These are phyloP conservation scores for Standfussiana lucernea DNA, from an alignment of 2,888 invertebrate species.

Conservation along the genomic window DNA sequence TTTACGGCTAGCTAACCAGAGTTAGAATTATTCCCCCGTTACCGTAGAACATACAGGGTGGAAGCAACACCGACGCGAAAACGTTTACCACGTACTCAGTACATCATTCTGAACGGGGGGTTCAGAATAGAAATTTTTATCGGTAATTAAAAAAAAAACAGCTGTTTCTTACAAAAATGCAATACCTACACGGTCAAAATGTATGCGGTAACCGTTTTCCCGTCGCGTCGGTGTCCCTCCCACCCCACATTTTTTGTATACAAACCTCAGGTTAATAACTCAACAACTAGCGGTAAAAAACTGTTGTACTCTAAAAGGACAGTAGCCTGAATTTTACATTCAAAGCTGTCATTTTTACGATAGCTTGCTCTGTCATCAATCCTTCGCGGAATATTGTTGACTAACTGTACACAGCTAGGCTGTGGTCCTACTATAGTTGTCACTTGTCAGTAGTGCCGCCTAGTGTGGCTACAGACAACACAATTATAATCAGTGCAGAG, in stretches of 20 bases:
- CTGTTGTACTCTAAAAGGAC: neutral
- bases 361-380: slow-evolving; percentile 14
- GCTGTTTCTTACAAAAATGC: too few relatives aligned
- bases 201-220: too few relatives aligned
- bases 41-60: too few relatives aligned
- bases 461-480: slow-evolving; percentile 40
- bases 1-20: neutral
- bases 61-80: too few relatives aligned
- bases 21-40: neutral
- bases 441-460: slow-evolving; percentile 11
- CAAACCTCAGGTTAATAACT: neutral
- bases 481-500: slow-evolving; percentile 70
- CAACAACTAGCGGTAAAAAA: neutral
- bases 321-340: slow-evolving; percentile 6
- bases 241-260: too few relatives aligned
- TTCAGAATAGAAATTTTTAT: too few relatives aligned
- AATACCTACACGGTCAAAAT: too few relatives aligned
- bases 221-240: too few relatives aligned
- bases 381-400: neutral
- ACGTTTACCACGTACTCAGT: too few relatives aligned
- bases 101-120: too few relatives aligned
- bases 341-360: slow-evolving; percentile 22
- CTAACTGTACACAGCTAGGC: neutral
- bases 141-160: too few relatives aligned
- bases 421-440: slow-evolving; percentile 38